A percentile compares a stretch with the other conserved stretches of the same genome.
Evolutionary conservation across 2,888 invertebrate species (phyloP).

Genomic region (Idaea aversata): DNA sequence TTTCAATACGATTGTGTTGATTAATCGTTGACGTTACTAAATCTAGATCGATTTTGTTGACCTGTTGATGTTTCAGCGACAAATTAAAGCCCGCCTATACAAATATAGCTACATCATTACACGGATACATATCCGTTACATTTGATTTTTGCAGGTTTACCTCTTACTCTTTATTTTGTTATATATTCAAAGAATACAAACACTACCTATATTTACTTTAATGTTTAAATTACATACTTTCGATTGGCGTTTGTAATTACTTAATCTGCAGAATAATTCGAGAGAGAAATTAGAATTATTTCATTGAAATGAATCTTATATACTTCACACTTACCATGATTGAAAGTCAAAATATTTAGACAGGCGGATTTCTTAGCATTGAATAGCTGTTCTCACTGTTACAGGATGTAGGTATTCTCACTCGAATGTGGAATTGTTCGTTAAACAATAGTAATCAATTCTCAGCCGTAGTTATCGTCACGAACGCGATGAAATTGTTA

Average conservation of each 20-base stretch:
- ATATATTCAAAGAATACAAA: not conserved
- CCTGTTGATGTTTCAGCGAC: not conserved
- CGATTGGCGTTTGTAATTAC: not conserved
- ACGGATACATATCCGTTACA: no score
- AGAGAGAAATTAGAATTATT: not conserved
- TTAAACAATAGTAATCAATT: conserved; percentile 47
- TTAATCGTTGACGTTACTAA: not conserved
- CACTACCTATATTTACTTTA: not conserved
- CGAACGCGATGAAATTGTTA: conserved; percentile 48
- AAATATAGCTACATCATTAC: no score
- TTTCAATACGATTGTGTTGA: not conserved
- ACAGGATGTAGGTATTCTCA: not conserved
- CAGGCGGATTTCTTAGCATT: not conserved
- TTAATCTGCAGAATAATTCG: not conserved
- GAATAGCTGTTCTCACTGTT: not conserved
- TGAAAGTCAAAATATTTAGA: not conserved
- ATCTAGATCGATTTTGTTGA: not conserved
- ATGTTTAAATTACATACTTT: not conserved
- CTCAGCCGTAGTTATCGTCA: conserved; percentile 47
- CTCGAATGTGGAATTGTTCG: conserved; percentile 34
- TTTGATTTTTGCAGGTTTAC: not conserved
- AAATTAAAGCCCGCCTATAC: not conserved
- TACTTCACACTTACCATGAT: not conserved
- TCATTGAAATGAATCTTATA: not conserved
- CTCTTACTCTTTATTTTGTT: not conserved